Conservation (phyloP, 2,113 vertebrate genomes). For the Gila orcuttii region DNA sequence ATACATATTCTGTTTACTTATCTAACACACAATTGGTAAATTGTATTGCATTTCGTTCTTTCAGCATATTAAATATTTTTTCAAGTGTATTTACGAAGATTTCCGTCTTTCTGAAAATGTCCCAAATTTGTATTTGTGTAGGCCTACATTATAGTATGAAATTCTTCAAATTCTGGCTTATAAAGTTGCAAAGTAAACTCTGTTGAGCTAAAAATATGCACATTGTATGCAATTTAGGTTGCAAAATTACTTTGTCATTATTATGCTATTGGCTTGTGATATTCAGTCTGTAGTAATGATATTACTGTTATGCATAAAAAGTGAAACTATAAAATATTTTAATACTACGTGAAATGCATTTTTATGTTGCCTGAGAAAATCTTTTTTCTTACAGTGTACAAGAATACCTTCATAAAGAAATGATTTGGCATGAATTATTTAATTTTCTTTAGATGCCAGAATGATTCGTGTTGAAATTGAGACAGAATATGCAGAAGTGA, state of each 20-base stretch:
- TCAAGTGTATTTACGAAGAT: neutral
- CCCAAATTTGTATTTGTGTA: neutral
- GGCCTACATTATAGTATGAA: neutral
- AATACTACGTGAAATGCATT: neutral
- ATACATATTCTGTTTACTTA: neutral
- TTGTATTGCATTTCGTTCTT: too few species aligned
- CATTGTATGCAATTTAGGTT: neutral
- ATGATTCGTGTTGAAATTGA: conserved; percentile 2
- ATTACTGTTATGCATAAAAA: neutral
- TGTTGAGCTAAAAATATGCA: neutral
- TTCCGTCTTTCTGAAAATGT: too few species aligned
- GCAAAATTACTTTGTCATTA: neutral
- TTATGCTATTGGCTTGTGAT: neutral
- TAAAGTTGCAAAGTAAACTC: neutral
- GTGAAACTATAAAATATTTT: neutral
- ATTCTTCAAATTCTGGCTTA: neutral
- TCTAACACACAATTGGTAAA: neutral
- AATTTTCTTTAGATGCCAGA: neutral
- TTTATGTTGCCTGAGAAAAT: neutral
- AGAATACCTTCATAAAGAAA: neutral
- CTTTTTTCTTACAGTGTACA: neutral
- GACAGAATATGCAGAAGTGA: neutral
- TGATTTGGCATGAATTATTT: neutral
- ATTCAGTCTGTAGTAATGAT: neutral
- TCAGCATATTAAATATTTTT: neutral